A percentile compares a stretch with the other conserved stretches of the same genome.
Conservation (phyloP, 2,888 invertebrate species). For the Tetramorium bicarinatum region DNA sequence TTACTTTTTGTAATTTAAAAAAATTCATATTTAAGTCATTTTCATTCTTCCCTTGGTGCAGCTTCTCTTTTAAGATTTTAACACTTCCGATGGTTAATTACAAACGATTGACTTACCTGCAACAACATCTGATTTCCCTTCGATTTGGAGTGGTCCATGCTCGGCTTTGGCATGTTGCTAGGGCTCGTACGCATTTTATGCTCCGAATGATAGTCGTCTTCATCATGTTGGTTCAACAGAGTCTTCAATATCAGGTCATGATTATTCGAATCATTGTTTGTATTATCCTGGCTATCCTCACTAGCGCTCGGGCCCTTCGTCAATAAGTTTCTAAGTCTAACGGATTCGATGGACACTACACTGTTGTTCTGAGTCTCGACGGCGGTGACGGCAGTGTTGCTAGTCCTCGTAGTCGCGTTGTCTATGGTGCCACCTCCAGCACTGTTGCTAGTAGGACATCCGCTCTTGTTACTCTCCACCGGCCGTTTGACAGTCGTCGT, state of each 20-base stretch:
- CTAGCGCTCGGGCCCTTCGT: constrained; percentile 84
- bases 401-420: constrained; percentile 52
- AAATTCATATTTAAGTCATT: not conserved
- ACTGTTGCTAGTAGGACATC: constrained; percentile 57
- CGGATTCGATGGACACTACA: constrained; percentile 85
- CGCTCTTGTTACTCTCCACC: constrained; percentile 76
- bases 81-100: not conserved
- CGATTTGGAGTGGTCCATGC: constrained; percentile 85
- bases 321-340: constrained; percentile 87
- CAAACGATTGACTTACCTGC: constrained; percentile 87
- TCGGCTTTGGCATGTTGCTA: constrained; percentile 75
- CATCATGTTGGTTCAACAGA: constrained; percentile 90
- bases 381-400: constrained; percentile 35
- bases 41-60: not conserved
- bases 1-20: not conserved
- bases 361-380: constrained; percentile 74
- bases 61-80: not conserved
- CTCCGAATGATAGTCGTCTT: constrained; percentile 88
- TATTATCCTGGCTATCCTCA: constrained; percentile 79
- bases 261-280: constrained; percentile 77
- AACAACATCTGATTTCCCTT: constrained; percentile 89
- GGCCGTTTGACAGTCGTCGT: constrained; percentile 61
- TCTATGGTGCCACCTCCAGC: constrained; percentile 56
- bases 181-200: constrained; percentile 86
- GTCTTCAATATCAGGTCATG: constrained; percentile 88